Percentiles rank a stretch among this genome's conserved stretches.
These are phyloP conservation scores for Drosophila ambigua DNA, from an alignment of 1,140 invertebrate species.

Conservation along the genomic window DNA sequence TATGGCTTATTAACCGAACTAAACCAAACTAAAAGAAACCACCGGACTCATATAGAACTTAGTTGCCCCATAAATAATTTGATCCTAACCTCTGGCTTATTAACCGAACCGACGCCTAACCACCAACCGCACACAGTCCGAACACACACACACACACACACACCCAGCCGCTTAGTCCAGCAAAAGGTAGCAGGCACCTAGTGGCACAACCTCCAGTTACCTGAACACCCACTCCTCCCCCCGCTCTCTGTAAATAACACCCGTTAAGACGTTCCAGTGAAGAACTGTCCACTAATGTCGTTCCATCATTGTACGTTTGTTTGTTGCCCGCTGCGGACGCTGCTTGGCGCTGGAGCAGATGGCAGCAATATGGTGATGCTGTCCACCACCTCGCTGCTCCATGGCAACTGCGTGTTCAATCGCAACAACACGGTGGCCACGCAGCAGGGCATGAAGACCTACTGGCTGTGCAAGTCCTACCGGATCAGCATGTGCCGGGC, in stretches of 20 bases:
- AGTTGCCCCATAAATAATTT: too few relatives aligned
- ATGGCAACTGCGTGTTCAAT: conserved; percentile 83
- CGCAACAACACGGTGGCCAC: conserved; percentile 84
- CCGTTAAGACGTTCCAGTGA: conserved; percentile 45
- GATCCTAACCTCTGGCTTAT: too few relatives aligned
- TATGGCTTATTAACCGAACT: too few relatives aligned
- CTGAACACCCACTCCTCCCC: conserved; percentile 1
- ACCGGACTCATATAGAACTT: too few relatives aligned
- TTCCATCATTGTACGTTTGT: conserved; percentile 77
- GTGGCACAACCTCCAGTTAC: not conserved
- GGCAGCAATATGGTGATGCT: conserved; percentile 83
- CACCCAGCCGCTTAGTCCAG: conserved; percentile 3
- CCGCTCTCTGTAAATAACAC: conserved; percentile 70
- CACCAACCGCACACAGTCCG: too few relatives aligned
- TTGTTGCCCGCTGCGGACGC: conserved; percentile 41
- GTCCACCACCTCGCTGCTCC: conserved; percentile 82
- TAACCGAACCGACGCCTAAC: too few relatives aligned
- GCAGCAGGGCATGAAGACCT: conserved; percentile 84
- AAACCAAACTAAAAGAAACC: too few relatives aligned
- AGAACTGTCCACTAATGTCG: conserved; percentile 62
- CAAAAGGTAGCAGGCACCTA: conserved; percentile 9
- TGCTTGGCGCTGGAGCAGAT: conserved; percentile 47
- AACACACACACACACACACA: too few relatives aligned
- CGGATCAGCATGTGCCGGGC: conserved; percentile 83
- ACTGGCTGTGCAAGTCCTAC: conserved; percentile 84